Evolutionary conservation across 2,888 invertebrate species (phyloP).

Genomic region (Margaritifera margaritifera): DNA sequence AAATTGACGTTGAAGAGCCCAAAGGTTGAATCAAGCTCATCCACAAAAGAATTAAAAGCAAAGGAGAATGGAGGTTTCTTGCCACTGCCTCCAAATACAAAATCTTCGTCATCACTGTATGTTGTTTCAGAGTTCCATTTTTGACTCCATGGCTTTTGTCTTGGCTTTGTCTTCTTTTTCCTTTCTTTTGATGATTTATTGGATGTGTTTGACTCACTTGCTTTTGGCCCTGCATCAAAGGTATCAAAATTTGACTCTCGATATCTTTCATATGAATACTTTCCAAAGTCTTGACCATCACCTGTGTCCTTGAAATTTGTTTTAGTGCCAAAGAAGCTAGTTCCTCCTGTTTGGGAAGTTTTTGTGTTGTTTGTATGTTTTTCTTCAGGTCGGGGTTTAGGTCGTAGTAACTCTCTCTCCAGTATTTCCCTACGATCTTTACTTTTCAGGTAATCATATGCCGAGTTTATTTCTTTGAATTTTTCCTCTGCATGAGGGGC

Average conservation of each 20-base stretch:
- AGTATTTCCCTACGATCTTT: constrained; percentile 55
- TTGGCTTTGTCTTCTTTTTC: constrained; percentile 20
- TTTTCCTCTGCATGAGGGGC: constrained; percentile 64
- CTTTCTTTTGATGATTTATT: constrained; percentile 1
- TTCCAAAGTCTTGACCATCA: constrained; percentile 21
- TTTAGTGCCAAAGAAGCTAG: too few species aligned
- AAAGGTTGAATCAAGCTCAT: constrained; percentile 51
- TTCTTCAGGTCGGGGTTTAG: constrained; percentile 16
- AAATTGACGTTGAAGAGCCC: constrained; percentile 19
- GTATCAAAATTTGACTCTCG: constrained; percentile 28
- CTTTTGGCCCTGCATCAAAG: constrained; percentile 28
- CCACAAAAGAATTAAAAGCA: constrained; percentile 59
- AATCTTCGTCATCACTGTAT: constrained; percentile 10
- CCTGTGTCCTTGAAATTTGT: too few species aligned
- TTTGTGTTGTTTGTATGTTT: too few species aligned
- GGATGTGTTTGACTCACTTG: constrained; percentile 2
- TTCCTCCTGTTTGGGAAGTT: too few species aligned
- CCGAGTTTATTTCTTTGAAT: constrained; percentile 67
- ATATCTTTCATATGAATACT: constrained; percentile 26
- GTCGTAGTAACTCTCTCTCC: constrained; percentile 48
- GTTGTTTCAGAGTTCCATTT: constrained; percentile 10
- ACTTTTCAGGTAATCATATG: constrained; percentile 64
- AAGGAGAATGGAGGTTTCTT: constrained; percentile 46
- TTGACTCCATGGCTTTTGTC: constrained; percentile 15
- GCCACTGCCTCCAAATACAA: constrained; percentile 22